A percentile compares a stretch with the other conserved stretches of the same genome.
Evolutionary conservation across 2,888 invertebrate genomes (phyloP).

Genomic region (Aphidius colemani): DNA sequence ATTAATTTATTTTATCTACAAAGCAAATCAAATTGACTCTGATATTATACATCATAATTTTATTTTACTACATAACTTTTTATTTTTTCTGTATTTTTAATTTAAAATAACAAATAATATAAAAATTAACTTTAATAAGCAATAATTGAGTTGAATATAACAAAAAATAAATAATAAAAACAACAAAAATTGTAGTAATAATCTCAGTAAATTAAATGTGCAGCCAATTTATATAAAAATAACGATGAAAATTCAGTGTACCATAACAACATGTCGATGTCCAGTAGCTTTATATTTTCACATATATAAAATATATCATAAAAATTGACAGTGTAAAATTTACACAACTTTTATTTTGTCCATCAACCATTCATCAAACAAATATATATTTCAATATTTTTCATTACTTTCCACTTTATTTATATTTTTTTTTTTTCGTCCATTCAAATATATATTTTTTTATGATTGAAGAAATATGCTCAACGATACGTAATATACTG

Average conservation of each 20-base stretch:
- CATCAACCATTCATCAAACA: constrained; percentile 46
- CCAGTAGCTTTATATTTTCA: neutral
- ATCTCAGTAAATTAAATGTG: no score
- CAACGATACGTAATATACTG: constrained; percentile 54
- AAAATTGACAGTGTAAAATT: constrained; percentile 27
- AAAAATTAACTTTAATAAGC: no score
- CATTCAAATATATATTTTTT: constrained; percentile 43
- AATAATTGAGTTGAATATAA: no score
- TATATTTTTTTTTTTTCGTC: constrained; percentile 32
- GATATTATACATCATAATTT: no score
- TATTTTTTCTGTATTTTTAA: no score
- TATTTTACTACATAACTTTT: no score
- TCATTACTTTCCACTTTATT: constrained; percentile 1
- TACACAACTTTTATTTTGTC: constrained; percentile 51
- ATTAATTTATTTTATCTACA: no score
- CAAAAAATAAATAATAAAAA: no score
- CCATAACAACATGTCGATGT: constrained; percentile 40
- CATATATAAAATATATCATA: neutral
- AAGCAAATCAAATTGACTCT: no score
- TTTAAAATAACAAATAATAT: constrained; percentile 9
- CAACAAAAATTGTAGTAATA: no score
- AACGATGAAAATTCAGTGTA: constrained; percentile 60
- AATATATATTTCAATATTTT: constrained; percentile 21
- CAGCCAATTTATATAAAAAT: constrained; percentile 56
- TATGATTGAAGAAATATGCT: constrained; percentile 59